phyloP scores from a whole-genome alignment of 2,113 vertebrate species.

The Labrus mixtus region DNA sequence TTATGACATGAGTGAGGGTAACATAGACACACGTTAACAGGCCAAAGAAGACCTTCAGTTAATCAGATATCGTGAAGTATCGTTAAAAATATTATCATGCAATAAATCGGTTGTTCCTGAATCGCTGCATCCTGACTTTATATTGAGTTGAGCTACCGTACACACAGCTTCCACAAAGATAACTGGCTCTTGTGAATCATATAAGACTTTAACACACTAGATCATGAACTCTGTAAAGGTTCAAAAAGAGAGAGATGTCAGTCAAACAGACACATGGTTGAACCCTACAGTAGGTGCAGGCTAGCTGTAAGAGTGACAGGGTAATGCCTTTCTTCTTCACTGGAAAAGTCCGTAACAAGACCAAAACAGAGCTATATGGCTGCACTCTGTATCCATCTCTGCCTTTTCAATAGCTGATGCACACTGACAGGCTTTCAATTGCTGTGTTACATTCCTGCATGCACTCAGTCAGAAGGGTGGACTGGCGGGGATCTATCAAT shows the following conservation, averaged over 20 bases:
- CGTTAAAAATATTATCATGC: neutral
- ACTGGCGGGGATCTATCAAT: conserved; percentile 55
- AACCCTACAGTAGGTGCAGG: neutral
- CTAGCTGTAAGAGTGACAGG: conserved; percentile 10
- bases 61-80: no score
- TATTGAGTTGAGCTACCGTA: neutral
- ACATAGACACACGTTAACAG: no score
- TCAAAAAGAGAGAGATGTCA: conserved; percentile 1
- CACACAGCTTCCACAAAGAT: neutral
- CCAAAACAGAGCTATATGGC: conserved; percentile 31
- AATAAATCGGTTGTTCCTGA: neutral
- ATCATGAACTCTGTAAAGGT: conserved; percentile 13
- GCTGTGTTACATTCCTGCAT: conserved; percentile 46
- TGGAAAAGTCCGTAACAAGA: conserved; percentile 34
- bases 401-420: conserved; percentile 44
- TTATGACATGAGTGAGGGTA: no score
- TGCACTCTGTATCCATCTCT: conserved; percentile 32
- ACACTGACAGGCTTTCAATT: conserved; percentile 58
- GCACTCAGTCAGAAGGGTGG: conserved; percentile 30
- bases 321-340: conserved; percentile 44
- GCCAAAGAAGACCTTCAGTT: no score
- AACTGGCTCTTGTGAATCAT: conserved; percentile 4
- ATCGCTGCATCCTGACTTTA: no score
- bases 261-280: conserved; percentile 6
- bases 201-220: neutral